Base-by-base conservation (phyloP, 2,797 vertebrate genomes). In the Diglossa cyanea region DNA sequence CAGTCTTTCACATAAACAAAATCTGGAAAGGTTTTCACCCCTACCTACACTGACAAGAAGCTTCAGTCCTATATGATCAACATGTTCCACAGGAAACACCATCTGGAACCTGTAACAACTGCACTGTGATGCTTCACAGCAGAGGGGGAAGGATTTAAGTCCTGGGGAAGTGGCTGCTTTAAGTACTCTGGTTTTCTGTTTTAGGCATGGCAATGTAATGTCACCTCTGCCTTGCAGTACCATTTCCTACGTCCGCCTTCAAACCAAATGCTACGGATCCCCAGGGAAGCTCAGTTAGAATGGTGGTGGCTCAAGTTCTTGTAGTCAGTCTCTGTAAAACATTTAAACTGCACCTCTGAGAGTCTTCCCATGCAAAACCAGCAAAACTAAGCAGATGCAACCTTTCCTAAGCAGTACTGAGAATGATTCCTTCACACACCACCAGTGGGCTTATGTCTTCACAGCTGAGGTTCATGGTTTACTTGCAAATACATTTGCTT, bases 291-390 rank as follows among this genome's bases (percentile, higher is more conserved):
- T 57, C 63, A 42, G 37, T 17, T 1, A 28, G 10, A 86, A 57
- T 8, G 9, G 45, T 5, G 53, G 7, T 4, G 13, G 7, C 14
- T 80, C 61, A 71, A 57, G 53, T 23, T 61, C 54, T 85, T 48
- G 35, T 62, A 88, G 47, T 6, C 19, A 21, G 9, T 7, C 78
- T 57, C n/a, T 4, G 2, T 12, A 35, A 50, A 81, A 51, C 10
- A 91, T 1, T 2, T 7, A 16, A 62, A 11, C 1, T 42, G 13
- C 12, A 57, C 17, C 6, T 35, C 0, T 18, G 62, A n/a, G 13
- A 19, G 23, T 30, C n/a, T 16, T 60, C 30, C 35, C 58, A 40
- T 4, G 9, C 37, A 76, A 57, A 45, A 73, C 26, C 48, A 37
- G 12, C n/a, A 72, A 26, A 92, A 47, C 30, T 10, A 42, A 48